phyloP scores from a whole-genome alignment of 2,797 vertebrate species.

The Micrastur ruficollis region DNA sequence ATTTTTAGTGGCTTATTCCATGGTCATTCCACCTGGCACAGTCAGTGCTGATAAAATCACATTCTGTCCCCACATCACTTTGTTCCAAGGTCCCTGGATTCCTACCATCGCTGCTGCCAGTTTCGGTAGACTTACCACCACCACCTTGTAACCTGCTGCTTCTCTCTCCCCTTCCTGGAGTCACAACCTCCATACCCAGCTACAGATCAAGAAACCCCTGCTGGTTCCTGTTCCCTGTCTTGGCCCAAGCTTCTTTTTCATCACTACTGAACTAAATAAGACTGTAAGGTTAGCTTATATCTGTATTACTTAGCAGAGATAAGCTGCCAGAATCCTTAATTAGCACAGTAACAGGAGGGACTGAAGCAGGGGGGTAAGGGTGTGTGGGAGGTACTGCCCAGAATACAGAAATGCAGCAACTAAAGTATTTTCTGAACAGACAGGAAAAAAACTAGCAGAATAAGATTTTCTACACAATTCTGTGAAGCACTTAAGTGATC shows the following conservation, averaged over 20 bases:
- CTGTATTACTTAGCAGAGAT: neutral
- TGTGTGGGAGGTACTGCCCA: neutral
- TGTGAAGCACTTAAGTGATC: neutral
- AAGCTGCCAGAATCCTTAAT: neutral
- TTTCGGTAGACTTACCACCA: neutral
- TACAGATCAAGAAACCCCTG: neutral
- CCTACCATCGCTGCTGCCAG: neutral
- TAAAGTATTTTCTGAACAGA: neutral
- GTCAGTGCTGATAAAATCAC: neutral
- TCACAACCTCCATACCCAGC: neutral
- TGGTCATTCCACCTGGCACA: neutral
- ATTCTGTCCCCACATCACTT: neutral
- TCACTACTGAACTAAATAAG: neutral
- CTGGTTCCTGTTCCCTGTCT: neutral
- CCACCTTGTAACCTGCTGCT: neutral
- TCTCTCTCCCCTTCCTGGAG: neutral
- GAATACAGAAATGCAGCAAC: neutral
- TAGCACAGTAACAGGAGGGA: neutral
- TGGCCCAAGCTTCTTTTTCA: neutral
- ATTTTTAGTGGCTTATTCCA: neutral
- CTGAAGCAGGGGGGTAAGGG: neutral
- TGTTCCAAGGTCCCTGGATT: neutral
- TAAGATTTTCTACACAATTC: neutral
- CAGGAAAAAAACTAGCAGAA: neutral
- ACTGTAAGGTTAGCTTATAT: neutral